phyloP scores from a whole-genome alignment of 2,113 vertebrate genomes.

The zebrafish (Danio rerio) region GRCz12tu NC_133194.1:17475001-17475500 shows the following conservation, averaged over 20 bases:
- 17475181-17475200: constrained; percentile 49
- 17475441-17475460: constrained; percentile 16
- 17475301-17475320: constrained; percentile 19
- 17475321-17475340: constrained; percentile 2
- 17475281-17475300: constrained; percentile 46
- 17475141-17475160: constrained; percentile 25
- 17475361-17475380: background rate
- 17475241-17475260: constrained; percentile 40
- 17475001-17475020: constrained; percentile 30
- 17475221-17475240: constrained; percentile 18
- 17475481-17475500: background rate
- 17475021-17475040: constrained; percentile 6
- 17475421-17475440: constrained; percentile 6
- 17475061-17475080: constrained; percentile 40
- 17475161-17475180: constrained; percentile 25
- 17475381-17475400: constrained; percentile 18
- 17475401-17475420: constrained; percentile 11
- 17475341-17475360: background rate
- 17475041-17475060: constrained; percentile 16
- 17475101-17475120: background rate
- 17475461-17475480: constrained; percentile 17
- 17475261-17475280: constrained; percentile 40
- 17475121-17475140: constrained; percentile 17
- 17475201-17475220: constrained; percentile 11
- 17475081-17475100: constrained; percentile 42